Conservation (phyloP, 2,888 invertebrate genomes). For the Erebia epiphron region DNA sequence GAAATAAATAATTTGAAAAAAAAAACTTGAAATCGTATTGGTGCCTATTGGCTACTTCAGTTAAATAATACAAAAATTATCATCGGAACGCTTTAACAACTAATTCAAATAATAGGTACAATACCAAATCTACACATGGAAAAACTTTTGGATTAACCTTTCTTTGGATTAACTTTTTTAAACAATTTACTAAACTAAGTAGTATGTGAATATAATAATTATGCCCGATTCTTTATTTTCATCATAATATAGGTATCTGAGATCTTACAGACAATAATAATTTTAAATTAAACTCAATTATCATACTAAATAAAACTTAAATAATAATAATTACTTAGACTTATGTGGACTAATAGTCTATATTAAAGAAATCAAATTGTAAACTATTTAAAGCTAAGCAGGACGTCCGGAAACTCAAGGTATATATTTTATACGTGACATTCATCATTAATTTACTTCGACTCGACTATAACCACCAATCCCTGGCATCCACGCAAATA, state of each 20-base stretch:
- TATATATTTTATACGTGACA: constrained; percentile 48
- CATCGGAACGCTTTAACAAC: background rate
- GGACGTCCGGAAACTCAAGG: constrained; percentile 68
- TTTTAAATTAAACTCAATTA: constrained; percentile 37
- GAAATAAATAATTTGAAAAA: too few species aligned
- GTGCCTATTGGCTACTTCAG: too few species aligned
- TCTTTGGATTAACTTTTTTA: constrained; percentile 33
- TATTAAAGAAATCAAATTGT: constrained; percentile 50
- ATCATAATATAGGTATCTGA: constrained; percentile 30
- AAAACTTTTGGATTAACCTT: constrained; percentile 19
- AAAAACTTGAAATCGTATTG: too few species aligned
- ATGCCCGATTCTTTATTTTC: constrained; percentile 33
- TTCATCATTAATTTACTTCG: constrained; percentile 41
- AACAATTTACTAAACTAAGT: constrained; percentile 12
- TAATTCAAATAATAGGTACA: background rate
- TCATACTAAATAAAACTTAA: constrained; percentile 42
- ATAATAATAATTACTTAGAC: constrained; percentile 40
- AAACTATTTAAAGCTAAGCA: constrained; percentile 78
- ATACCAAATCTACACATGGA: constrained; percentile 11
- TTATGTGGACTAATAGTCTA: constrained; percentile 45
- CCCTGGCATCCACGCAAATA: constrained; percentile 59
- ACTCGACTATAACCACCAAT: constrained; percentile 51
- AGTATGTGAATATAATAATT: constrained; percentile 25
- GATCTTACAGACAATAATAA: constrained; percentile 34
- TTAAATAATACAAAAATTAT: too few species aligned